These are phyloP conservation scores for Chondrosia reniformis DNA, from an alignment of 37 sponge, comb jelly and placozoan species.

Conservation along the genomic window DNA sequence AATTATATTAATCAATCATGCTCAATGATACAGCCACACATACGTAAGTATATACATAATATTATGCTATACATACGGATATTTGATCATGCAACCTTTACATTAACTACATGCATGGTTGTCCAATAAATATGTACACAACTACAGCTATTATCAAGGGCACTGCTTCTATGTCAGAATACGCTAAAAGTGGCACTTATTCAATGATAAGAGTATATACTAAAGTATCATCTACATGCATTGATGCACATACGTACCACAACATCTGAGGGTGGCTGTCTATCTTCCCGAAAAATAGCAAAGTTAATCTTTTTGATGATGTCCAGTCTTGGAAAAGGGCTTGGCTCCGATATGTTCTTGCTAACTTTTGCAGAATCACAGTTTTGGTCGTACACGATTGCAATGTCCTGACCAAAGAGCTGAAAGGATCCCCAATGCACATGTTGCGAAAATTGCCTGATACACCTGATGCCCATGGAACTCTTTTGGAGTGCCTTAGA, in stretches of 20 bases:
- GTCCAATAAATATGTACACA: too few species aligned
- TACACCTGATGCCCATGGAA: constrained; percentile 54
- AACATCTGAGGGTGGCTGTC: constrained; percentile 36
- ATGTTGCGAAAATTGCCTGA: constrained; percentile 49
- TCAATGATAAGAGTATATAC: too few species aligned
- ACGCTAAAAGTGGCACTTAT: too few species aligned
- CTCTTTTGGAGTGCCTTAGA: constrained; percentile 67
- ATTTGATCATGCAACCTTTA: too few species aligned
- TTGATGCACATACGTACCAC: constrained; percentile 25
- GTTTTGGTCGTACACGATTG: not conserved
- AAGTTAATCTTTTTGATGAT: not conserved
- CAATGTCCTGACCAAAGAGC: constrained; percentile 54
- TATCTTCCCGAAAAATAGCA: constrained; percentile 13
- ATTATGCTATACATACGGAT: too few species aligned
- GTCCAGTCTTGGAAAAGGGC: constrained; percentile 34
- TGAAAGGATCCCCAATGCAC: constrained; percentile 78
- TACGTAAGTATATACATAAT: too few species aligned
- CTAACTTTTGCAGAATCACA: constrained; percentile 8
- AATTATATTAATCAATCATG: too few species aligned
- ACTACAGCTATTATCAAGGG: too few species aligned
- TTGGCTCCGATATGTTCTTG: not conserved
- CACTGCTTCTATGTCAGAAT: too few species aligned
- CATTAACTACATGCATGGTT: too few species aligned
- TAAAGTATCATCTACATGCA: too few species aligned
- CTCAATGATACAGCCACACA: too few species aligned